These are phyloP conservation scores for Pygocentrus nattereri DNA, from an alignment of 2,797 vertebrate genomes.

Conservation along the genomic window DNA sequence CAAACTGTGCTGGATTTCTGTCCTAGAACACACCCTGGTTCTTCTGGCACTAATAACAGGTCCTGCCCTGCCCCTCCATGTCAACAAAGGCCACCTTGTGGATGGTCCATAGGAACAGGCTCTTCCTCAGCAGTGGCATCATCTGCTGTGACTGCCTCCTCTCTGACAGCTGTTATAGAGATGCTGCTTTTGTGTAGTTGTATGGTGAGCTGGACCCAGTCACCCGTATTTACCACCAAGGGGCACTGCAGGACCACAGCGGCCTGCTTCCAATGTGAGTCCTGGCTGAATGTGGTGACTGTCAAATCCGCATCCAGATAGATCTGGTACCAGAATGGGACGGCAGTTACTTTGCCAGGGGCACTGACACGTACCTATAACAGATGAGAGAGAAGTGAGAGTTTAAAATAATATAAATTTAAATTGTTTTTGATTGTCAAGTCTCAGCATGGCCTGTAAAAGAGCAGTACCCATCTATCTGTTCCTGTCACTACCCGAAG, in stretches of 20 bases:
- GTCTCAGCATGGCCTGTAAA: too few species aligned
- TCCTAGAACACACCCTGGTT: neutral
- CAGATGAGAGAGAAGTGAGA: conserved; percentile 8
- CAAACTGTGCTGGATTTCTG: neutral
- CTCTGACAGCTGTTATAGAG: conserved; percentile 82
- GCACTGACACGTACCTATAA: conserved; percentile 82
- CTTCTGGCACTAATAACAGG: neutral
- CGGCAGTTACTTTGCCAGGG: conserved; percentile 87
- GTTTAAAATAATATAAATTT: neutral
- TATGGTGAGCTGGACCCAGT: conserved; percentile 84
- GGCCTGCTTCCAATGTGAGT: conserved; percentile 97
- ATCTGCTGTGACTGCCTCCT: conserved; percentile 50
- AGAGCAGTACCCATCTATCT: too few species aligned
- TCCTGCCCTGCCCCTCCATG: neutral
- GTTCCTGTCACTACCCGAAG: too few species aligned
- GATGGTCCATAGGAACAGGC: conserved; percentile 18
- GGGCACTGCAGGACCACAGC: conserved; percentile 90
- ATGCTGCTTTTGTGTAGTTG: conserved; percentile 93
- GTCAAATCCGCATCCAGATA: conserved; percentile 85
- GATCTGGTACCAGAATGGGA: conserved; percentile 98
- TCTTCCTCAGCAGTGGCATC: neutral
- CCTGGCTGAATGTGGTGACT: conserved; percentile 85
- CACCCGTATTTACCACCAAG: conserved; percentile 81
- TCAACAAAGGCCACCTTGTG: neutral
- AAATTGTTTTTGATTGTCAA: too few species aligned